Conservation (phyloP, 2,797 vertebrate genomes). For the Xerus rutilus region DNA sequence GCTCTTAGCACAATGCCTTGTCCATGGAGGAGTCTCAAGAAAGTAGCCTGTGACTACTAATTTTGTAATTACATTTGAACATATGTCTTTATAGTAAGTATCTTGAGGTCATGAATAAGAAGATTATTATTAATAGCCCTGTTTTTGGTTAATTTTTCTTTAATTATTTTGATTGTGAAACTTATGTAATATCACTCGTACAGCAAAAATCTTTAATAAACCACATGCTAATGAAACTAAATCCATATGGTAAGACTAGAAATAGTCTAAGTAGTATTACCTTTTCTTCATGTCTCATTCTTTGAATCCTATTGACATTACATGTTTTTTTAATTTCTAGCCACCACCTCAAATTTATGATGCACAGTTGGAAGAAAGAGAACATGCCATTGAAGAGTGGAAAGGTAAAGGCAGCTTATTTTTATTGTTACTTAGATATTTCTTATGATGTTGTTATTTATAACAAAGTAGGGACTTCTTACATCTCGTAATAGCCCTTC, state of each 20-base stretch:
- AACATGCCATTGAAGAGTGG: slow-evolving; percentile 98
- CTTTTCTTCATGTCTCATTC: not conserved
- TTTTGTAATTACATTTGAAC: not conserved
- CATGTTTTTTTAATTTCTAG: slow-evolving; percentile 85
- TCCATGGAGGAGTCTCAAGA: not conserved
- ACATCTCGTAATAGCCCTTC: not conserved
- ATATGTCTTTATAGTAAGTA: not conserved
- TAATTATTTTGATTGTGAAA: slow-evolving; percentile 66
- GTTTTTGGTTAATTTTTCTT: not conserved
- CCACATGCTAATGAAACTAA: not conserved
- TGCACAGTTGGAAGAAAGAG: slow-evolving; percentile 97
- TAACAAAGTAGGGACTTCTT: not conserved
- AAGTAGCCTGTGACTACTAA: not conserved
- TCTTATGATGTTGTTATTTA: not conserved
- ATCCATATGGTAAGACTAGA: not conserved
- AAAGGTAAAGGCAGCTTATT: slow-evolving; percentile 91
- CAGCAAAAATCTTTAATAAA: slow-evolving; percentile 26
- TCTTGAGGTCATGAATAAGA: slow-evolving; percentile 24
- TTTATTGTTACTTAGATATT: not conserved
- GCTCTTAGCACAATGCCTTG: not conserved
- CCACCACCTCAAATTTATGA: slow-evolving; percentile 98
- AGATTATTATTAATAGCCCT: not conserved
- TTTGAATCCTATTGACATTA: slow-evolving; percentile 12
- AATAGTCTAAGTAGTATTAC: not conserved
- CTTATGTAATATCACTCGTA: not conserved